A percentile compares a stretch with the other conserved stretches of the same genome.
phyloP scores from a whole-genome alignment of 2,888 invertebrate genomes.

The Cosmia trapezina region DNA sequence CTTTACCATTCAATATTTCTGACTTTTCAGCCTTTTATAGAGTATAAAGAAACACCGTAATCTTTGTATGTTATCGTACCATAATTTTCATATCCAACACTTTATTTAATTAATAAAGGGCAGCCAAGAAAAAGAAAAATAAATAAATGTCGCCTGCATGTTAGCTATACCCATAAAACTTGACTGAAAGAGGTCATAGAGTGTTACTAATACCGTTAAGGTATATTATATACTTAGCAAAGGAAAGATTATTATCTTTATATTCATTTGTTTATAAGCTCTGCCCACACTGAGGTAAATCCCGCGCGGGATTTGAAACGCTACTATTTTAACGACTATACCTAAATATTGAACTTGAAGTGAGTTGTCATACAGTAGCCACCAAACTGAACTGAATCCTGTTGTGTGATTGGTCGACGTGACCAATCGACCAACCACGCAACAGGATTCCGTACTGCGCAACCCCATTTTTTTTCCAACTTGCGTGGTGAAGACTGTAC shows the following conservation, averaged over 20 bases:
- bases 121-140: neutral
- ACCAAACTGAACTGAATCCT: too few relatives aligned
- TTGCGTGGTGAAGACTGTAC: too few relatives aligned
- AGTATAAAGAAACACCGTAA: neutral
- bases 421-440: too few relatives aligned
- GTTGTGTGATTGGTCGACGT: too few relatives aligned
- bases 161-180: slow-evolving; percentile 31
- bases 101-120: neutral
- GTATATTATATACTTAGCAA: slow-evolving; percentile 27
- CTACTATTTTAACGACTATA: neutral
- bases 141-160: slow-evolving; percentile 19
- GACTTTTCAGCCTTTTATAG: too few relatives aligned
- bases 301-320: too few relatives aligned
- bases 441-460: too few relatives aligned
- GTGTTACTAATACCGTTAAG: slow-evolving; percentile 25
- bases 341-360: too few relatives aligned
- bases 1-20: neutral
- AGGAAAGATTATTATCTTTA: slow-evolving; percentile 43
- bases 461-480: too few relatives aligned
- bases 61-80: neutral
- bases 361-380: too few relatives aligned
- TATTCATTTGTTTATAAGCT: slow-evolving; percentile 29
- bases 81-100: neutral
- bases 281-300: neutral
- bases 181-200: slow-evolving; percentile 40